Conservation (phyloP, 2,888 invertebrate species). For the Cryptocephalus moraei region DNA sequence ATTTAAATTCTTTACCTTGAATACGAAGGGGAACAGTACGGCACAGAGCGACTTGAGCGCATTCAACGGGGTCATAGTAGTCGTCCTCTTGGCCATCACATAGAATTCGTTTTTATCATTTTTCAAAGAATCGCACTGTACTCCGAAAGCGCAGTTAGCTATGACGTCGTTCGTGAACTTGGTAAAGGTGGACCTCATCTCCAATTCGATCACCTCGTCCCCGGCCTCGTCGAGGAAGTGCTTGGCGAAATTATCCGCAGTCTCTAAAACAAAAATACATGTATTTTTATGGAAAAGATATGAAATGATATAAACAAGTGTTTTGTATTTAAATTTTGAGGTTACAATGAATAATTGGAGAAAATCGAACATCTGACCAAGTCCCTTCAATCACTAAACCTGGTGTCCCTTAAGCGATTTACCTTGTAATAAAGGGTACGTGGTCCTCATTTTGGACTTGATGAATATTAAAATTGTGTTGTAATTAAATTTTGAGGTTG, state of each 20-base stretch:
- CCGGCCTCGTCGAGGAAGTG: slow-evolving; percentile 6
- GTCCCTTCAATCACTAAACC: no score
- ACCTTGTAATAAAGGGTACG: no score
- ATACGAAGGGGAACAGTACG: slow-evolving; percentile 11
- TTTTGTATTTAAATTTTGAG: no score
- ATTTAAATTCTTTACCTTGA: slow-evolving; percentile 6
- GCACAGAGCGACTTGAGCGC: slow-evolving; percentile 10
- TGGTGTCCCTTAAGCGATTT: no score
- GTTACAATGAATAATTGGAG: no score
- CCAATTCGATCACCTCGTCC: slow-evolving; percentile 15
- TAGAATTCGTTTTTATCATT: slow-evolving; percentile 47
- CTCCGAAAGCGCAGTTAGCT: slow-evolving; percentile 47
- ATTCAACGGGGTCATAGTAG: slow-evolving; percentile 6
- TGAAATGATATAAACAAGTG: no score
- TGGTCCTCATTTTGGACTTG: no score
- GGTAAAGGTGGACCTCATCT: slow-evolving; percentile 35
- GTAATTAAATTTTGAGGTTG: no score
- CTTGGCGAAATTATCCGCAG: slow-evolving; percentile 10
- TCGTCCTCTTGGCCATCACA: slow-evolving; percentile 24
- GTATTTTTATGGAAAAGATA: no score
- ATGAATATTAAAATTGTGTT: no score
- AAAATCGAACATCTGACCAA: no score
- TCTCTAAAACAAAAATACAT: slow-evolving; percentile 5
- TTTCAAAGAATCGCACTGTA: slow-evolving; percentile 44
- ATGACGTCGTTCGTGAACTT: slow-evolving; percentile 51